Evolutionary conservation across 1,140 invertebrate genomes (phyloP), one percentile per base, ranked within the genome.

Genomic region (Rhyzopertha dominica): DNA sequence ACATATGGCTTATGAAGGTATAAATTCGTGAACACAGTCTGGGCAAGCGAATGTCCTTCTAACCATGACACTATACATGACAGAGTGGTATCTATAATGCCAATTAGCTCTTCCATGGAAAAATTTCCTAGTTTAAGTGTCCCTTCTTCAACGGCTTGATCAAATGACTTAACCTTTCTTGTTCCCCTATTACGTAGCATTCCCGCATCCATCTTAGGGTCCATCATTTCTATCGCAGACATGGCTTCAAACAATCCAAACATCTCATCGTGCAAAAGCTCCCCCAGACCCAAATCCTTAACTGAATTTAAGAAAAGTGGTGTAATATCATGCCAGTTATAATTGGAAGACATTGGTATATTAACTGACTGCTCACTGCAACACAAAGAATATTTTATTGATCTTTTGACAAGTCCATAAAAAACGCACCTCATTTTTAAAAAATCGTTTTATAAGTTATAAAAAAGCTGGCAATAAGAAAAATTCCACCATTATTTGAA

Each of bases 181-280:
- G 81, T 81, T 7, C 84, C 84, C 61, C 87, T 76, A 69, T 97
- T 96, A 63, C 92, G 95, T 53, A 93, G 68, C 93, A 98, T 97
- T 16, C 95, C 95, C 28, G 93, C 93, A 77, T 98, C 95, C 95
- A 98, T 98, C 78, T 98, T 98, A 1, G 94, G 93, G 71, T 98
- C 95, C 95, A 98, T 98, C 90, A 98, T 96, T 70, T 98, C 95
- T 63, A 98, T 98, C 0, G 95, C 95, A 7, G 93, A 96, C 95
- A 98, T 98, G 0, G 95, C 95, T 70, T 98, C 95, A 75, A 96
- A 96, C 13, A 98, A 70, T 1, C 92, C 92, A 79, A 98, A 94
- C 13, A 88, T 67, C 16, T 61, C 53, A 77, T 95, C 90, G 62
- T 95, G 90, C 9, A 94, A 68, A 8, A 96, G 68, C 69, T 96